Evolutionary conservation across 2,113 vertebrate species (phyloP).

Genomic region (Struthio camelus): DNA sequence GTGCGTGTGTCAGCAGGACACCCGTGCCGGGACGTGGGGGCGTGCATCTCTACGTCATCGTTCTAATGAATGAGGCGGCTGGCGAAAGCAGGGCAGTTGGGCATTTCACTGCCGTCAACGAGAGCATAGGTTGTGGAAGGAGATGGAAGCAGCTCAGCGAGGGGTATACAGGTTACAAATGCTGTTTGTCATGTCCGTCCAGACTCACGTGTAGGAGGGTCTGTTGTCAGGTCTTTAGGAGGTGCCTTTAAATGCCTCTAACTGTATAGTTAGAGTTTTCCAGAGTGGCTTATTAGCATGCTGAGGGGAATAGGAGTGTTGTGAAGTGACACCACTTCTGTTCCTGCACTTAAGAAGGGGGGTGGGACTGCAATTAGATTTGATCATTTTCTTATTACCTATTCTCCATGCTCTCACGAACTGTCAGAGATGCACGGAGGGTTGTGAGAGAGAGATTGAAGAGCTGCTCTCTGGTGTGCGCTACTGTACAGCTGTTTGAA

Average conservation of each 20-base stretch:
- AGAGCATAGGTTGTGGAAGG: not conserved
- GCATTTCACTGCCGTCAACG: not conserved
- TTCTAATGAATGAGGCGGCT: not conserved
- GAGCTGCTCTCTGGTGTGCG: not conserved
- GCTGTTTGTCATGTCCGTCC: not conserved
- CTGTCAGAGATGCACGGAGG: accelerated
- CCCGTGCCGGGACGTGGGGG: not conserved
- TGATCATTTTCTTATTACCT: accelerated
- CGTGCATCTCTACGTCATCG: not conserved
- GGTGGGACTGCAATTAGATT: not conserved
- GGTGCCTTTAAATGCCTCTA: not conserved
- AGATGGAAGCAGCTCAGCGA: not conserved
- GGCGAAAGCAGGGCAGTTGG: not conserved
- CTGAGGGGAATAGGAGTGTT: not conserved
- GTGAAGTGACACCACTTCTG: not conserved
- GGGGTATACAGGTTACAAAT: not conserved
- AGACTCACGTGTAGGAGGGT: not conserved
- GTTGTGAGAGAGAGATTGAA: not conserved
- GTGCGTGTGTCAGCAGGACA: not conserved
- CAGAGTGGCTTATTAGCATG: not conserved
- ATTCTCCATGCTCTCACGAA: not conserved
- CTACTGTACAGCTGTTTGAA: slow-evolving; percentile 35
- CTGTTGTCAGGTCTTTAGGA: not conserved
- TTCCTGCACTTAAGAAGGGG: not conserved
- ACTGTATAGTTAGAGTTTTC: too few relatives aligned